These are phyloP conservation scores for Ictidomys tridecemlineatus DNA, from an alignment of 2,113 vertebrate species.

Conservation along the genomic window DNA sequence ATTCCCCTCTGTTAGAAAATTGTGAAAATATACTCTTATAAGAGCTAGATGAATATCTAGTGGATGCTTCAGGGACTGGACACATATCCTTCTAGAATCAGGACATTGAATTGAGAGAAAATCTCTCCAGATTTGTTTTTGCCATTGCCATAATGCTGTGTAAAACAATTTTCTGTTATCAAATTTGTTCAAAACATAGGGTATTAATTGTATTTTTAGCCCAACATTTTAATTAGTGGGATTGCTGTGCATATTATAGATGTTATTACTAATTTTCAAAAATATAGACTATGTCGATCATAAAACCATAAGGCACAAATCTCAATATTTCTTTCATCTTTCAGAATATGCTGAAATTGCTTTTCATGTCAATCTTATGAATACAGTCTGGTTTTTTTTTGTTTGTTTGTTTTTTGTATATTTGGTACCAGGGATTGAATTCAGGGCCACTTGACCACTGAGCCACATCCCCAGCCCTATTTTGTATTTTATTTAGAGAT, in stretches of 20 bases:
- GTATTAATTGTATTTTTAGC: neutral
- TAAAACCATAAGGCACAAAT: neutral
- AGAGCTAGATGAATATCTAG: fast-evolving
- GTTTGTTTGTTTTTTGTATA: no score
- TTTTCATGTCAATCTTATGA: neutral
- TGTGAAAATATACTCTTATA: fast-evolving
- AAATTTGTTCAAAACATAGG: neutral
- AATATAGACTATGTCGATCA: neutral
- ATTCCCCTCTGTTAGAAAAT: neutral
- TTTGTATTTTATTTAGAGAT: no score
- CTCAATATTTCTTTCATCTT: neutral
- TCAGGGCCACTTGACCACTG: no score
- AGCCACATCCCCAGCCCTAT: no score
- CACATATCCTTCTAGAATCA: neutral
- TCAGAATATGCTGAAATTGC: neutral
- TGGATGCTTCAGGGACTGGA: neutral
- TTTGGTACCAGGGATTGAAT: no score
- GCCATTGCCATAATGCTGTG: neutral
- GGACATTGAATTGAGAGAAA: neutral
- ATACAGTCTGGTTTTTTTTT: neutral
- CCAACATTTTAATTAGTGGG: neutral
- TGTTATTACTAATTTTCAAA: neutral
- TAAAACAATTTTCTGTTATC: neutral
- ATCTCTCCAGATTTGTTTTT: neutral
- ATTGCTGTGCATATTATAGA: neutral